Percentiles rank a stretch among this genome's conserved stretches.
These are phyloP conservation scores for Nemoura dubitans DNA, from an alignment of 2,888 invertebrate genomes.

Conservation along the genomic window DNA sequence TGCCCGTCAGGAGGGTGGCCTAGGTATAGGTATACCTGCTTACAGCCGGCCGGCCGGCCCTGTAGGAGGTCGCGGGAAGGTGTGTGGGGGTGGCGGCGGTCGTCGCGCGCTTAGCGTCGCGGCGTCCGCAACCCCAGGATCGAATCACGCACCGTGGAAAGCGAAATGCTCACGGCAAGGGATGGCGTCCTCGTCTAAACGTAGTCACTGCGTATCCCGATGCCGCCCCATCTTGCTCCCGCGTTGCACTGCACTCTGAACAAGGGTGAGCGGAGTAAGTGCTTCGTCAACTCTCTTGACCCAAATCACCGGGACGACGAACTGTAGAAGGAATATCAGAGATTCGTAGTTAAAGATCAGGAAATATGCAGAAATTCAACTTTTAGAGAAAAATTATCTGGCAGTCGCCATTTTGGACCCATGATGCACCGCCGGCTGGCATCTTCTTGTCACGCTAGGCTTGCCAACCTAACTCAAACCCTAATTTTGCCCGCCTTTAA, in stretches of 20 bases:
- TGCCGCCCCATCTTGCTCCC: background rate
- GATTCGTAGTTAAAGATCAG: background rate
- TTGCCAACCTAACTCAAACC: background rate
- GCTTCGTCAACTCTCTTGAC: background rate
- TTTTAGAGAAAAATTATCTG: conserved; percentile 7
- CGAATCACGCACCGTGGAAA: background rate
- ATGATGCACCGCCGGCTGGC: conserved; percentile 4
- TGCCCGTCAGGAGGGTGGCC: conserved; percentile 5
- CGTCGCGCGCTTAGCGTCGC: background rate
- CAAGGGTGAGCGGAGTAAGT: background rate
- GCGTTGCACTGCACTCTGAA: background rate
- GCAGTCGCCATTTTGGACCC: background rate
- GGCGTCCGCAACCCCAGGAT: background rate
- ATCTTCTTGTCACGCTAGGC: background rate
- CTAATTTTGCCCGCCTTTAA: background rate
- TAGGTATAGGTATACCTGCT: too few relatives aligned
- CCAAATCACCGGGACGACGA: background rate
- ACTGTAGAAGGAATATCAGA: background rate
- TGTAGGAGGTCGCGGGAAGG: background rate
- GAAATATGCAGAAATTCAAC: background rate
- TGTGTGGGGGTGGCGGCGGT: background rate
- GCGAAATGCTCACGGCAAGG: background rate
- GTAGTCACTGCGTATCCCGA: background rate
- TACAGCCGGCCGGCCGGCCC: background rate
- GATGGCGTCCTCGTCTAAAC: background rate